Conservation (phyloP, 2,888 invertebrate genomes). For the Sarcophaga subvicina region DNA sequence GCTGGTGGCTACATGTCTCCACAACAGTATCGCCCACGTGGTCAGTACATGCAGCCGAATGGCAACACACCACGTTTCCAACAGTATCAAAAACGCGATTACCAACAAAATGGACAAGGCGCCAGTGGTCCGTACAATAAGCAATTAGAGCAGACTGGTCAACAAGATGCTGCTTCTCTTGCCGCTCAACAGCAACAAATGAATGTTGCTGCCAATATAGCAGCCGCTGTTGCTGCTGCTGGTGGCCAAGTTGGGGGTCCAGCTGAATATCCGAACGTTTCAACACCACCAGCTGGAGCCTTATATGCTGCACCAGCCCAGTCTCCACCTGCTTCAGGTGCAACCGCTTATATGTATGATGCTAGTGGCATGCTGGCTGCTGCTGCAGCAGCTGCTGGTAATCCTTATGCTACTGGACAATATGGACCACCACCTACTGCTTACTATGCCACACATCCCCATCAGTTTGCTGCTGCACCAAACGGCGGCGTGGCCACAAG, state of each 20-base stretch:
- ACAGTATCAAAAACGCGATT: conserved; percentile 79
- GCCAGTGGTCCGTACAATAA: conserved; percentile 68
- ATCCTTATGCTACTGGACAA: conserved; percentile 79
- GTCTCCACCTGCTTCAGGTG: conserved; percentile 78
- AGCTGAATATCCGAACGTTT: conserved; percentile 76
- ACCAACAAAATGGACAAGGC: conserved; percentile 72
- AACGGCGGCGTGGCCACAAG: conserved; percentile 69
- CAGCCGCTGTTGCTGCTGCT: conserved; percentile 74
- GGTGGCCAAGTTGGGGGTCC: conserved; percentile 72
- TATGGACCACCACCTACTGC: conserved; percentile 77
- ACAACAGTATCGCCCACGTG: conserved; percentile 77
- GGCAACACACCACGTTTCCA: conserved; percentile 77
- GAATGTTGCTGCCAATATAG: conserved; percentile 74
- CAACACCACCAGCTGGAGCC: conserved; percentile 74
- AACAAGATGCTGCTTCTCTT: conserved; percentile 69
- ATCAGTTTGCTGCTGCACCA: conserved; percentile 75
- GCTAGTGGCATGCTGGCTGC: conserved; percentile 79
- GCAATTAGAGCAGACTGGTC: conserved; percentile 66
- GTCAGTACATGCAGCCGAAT: conserved; percentile 77
- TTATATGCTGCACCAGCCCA: conserved; percentile 79
- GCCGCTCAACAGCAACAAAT: conserved; percentile 72
- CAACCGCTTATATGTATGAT: conserved; percentile 79
- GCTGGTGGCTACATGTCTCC: conserved; percentile 72
- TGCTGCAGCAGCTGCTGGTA: conserved; percentile 78
- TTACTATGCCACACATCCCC: conserved; percentile 77